A percentile compares a stretch with the other conserved stretches of the same genome.
These are phyloP conservation scores for Microchirus variegatus DNA, from an alignment of 2,797 vertebrate genomes.

Conservation along the genomic window DNA sequence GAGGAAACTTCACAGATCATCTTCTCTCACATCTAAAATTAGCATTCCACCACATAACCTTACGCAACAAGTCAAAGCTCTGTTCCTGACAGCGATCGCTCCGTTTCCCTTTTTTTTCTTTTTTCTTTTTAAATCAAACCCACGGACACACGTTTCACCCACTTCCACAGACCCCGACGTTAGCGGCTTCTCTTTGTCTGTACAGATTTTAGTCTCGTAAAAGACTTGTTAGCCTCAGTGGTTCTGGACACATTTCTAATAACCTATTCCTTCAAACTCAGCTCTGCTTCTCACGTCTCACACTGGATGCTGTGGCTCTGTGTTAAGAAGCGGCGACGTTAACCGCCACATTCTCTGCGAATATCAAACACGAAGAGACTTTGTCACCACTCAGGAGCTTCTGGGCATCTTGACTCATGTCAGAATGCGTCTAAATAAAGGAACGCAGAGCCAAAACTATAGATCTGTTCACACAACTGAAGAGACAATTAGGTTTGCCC, in stretches of 20 bases:
- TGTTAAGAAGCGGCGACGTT: not conserved
- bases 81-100: constrained; percentile 11
- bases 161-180: constrained; percentile 2
- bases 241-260: constrained; percentile 38
- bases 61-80: not conserved
- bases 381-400: not conserved
- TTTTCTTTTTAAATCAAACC: not conserved
- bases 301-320: constrained; percentile 6
- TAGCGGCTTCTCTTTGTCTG: constrained; percentile 13
- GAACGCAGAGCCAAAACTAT: constrained; percentile 1
- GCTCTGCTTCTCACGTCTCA: constrained; percentile 28
- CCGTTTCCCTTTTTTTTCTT: too few relatives aligned
- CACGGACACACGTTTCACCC: not conserved
- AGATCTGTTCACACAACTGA: constrained; percentile 7
- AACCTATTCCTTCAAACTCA: constrained; percentile 34
- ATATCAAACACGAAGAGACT: constrained; percentile 18
- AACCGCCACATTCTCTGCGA: not conserved
- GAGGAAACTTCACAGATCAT: constrained; percentile 21
- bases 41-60: not conserved
- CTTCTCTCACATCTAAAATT: constrained; percentile 6
- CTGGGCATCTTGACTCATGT: constrained; percentile 4
- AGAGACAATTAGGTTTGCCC: constrained; percentile 13
- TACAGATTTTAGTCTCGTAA: constrained; percentile 35
- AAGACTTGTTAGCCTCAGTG: constrained; percentile 24
- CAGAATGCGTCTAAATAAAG: not conserved